Evolutionary conservation across 2,113 vertebrate genomes (phyloP).

Genomic region (Hypanus sabinus): DNA sequence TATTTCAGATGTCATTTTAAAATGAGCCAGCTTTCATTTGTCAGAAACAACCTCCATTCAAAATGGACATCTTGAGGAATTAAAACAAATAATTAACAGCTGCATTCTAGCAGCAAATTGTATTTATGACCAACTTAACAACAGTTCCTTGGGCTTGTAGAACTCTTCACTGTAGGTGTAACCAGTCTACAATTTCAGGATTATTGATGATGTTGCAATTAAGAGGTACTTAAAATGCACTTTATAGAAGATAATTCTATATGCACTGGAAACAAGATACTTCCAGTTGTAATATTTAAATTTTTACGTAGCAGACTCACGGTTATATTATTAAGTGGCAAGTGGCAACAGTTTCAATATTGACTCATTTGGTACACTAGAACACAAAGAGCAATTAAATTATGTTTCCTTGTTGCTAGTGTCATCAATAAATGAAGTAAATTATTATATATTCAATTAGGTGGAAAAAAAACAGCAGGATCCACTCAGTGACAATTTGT

Average conservation of each 20-base stretch:
- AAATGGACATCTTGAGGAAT: too few species aligned
- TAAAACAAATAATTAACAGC: not conserved
- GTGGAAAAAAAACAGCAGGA: not conserved
- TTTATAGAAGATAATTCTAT: not conserved
- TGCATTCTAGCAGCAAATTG: not conserved
- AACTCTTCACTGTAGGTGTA: not conserved
- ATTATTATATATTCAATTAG: not conserved
- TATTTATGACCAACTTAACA: not conserved
- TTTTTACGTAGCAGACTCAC: not conserved
- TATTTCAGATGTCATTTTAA: not conserved
- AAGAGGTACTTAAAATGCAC: not conserved
- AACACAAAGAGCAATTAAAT: not conserved
- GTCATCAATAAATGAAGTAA: slow-evolving; percentile 16
- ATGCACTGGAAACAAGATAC: not conserved
- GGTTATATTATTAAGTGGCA: not conserved
- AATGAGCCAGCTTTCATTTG: not conserved
- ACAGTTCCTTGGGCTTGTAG: not conserved
- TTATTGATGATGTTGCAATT: not conserved
- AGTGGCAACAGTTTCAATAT: slow-evolving; percentile 14
- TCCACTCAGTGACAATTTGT: not conserved
- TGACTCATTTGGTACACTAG: not conserved
- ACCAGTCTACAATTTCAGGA: not conserved
- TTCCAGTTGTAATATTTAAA: not conserved
- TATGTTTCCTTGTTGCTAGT: not conserved
- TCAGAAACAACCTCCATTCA: not conserved